Percentiles rank a stretch among this genome's conserved stretches.
Conservation (phyloP, 2,797 vertebrate species). For the Tympanoctomys barrerae region DNA sequence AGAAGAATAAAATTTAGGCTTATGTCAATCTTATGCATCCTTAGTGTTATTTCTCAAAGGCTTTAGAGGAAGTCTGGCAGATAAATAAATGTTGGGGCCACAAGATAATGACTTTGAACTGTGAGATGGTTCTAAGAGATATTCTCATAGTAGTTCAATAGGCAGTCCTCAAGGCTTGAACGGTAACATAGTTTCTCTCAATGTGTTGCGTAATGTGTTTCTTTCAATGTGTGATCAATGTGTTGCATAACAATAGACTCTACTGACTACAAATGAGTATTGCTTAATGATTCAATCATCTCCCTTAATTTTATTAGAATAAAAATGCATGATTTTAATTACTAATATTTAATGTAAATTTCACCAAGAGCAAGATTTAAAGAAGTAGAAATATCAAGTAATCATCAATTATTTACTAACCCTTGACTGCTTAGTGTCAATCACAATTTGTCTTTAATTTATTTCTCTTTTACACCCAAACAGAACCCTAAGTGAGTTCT, state of each 20-base stretch:
- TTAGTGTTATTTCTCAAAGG: neutral
- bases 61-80: neutral
- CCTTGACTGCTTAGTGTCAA: neutral
- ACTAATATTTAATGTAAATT: neutral
- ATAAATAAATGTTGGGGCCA: neutral
- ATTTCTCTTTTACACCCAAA: neutral
- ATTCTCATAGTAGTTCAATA: neutral
- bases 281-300: neutral
- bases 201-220: neutral
- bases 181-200: neutral
- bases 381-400: neutral
- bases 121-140: neutral
- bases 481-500: neutral
- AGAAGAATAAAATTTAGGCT: neutral
- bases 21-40: neutral
- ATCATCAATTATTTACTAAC: neutral
- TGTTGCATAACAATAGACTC: neutral
- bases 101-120: neutral
- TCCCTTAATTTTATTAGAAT: neutral
- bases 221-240: neutral
- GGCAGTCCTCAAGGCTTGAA: neutral
- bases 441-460: neutral
- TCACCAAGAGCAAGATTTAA: neutral
- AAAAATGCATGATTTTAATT: neutral
- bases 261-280: neutral